Evolutionary conservation across 2,888 invertebrate species (phyloP), one percentile per base, ranked within the genome.

Genomic region (Eupelmus urozonus): DNA sequence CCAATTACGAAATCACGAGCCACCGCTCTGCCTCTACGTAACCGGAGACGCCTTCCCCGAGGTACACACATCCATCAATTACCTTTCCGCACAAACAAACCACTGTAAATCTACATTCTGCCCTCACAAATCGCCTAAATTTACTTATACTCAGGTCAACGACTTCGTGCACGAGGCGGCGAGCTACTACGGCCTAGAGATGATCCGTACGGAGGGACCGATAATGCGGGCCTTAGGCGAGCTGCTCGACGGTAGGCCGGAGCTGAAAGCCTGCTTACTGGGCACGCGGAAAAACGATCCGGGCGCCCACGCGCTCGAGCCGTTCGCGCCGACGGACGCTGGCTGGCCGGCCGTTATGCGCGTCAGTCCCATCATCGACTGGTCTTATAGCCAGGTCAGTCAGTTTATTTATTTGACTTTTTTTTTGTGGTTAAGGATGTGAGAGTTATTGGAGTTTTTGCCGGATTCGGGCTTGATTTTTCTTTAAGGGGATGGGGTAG

Each of bases 261-360:
- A 92, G 63, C 91, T 98, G 34, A 95, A 95, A 87, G 97, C 96
- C 0, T 95, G 96, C 73, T 91, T 99, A 4, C 97, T 99, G 96
- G 99, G 99, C 9, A 96, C 96, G 3, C 92, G 99, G 80, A 91
- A 93, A 70, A 95, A 95, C 0, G 99, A 99, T 91, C 98, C 98
- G 0, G 94, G 93, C 86, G 94, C 96, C 66, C 91, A 93, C 81
- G 90, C 93, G 82, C 89, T 97, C 69, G 87, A 92, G 49, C 90
- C 91, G 80, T 94, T 96, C 91, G 93, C 96, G 94, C 92, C 92
- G 89, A 98, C 98, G 0, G 99, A 99, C 90, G 85, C 92, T 0
- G 94, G 92, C 82, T 99, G 99, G 99, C 98, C 99, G 0, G 92
- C 93, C 84, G 91, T 98, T 81, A 94, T 98, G 92, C 92, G 99